phyloP scores from a whole-genome alignment of 1,140 invertebrate species.

The Drosophila nigromelanica region DNA sequence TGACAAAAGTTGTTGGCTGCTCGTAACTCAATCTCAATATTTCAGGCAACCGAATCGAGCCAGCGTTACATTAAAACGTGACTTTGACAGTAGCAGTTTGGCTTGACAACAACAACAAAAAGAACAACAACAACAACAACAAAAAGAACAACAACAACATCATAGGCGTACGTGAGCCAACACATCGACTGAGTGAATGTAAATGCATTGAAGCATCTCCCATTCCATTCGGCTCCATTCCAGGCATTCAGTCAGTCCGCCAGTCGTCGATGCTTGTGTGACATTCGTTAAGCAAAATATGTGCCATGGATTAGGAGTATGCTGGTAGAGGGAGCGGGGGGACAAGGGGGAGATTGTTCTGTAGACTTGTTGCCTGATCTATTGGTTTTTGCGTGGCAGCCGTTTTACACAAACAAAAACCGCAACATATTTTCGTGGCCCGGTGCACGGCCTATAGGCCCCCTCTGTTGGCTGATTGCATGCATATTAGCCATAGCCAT shows the following conservation, averaged over 20 bases:
- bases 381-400: constrained; percentile 75
- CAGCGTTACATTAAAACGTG: constrained; percentile 77
- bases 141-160: constrained; percentile 35
- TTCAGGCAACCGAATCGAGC: constrained; percentile 58
- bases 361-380: constrained; percentile 65
- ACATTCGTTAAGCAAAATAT: constrained; percentile 80
- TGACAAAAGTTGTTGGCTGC: constrained; percentile 80
- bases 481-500: constrained; percentile 77
- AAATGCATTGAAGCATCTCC: constrained; percentile 44
- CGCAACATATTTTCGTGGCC: constrained; percentile 72
- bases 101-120: constrained; percentile 57
- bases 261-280: constrained; percentile 49
- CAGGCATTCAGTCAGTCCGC: constrained; percentile 23
- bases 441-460: constrained; percentile 11
- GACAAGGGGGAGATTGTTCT: constrained; percentile 15
- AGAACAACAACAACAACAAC: constrained; percentile 39
- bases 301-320: constrained; percentile 50
- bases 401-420: constrained; percentile 52
- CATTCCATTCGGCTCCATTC: constrained; percentile 19
- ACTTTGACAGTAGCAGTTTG: constrained; percentile 80
- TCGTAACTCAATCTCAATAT: constrained; percentile 81
- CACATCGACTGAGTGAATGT: constrained; percentile 49
- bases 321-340: constrained; percentile 8
- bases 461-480: constrained; percentile 55
- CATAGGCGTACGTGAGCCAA: constrained; percentile 43